Percentiles rank a stretch among this genome's conserved stretches.
phyloP scores from a whole-genome alignment of 2,113 vertebrate genomes.

The Chaetodon auriga region DNA sequence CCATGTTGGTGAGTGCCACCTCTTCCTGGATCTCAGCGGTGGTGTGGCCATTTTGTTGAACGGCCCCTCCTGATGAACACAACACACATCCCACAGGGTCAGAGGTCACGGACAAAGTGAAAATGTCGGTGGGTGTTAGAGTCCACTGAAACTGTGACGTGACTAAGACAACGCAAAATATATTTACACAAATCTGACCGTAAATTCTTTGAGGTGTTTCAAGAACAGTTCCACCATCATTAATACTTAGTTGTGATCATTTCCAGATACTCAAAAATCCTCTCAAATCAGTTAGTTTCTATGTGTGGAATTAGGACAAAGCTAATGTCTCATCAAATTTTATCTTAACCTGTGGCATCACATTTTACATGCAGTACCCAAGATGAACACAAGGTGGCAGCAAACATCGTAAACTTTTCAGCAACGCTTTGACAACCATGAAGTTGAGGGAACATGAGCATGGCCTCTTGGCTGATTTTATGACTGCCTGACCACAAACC shows the following conservation, averaged over 20 bases:
- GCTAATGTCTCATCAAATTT: background rate
- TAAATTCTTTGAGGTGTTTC: background rate
- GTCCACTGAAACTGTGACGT: background rate
- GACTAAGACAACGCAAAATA: background rate
- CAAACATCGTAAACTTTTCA: constrained; percentile 29
- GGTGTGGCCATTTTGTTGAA: constrained; percentile 94
- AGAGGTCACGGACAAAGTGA: background rate
- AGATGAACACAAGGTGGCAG: constrained; percentile 72
- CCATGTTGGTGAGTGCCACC: constrained; percentile 91
- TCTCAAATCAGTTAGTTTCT: background rate
- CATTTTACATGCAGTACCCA: constrained; percentile 20
- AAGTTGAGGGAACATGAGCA: background rate
- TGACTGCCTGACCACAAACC: background rate
- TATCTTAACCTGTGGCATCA: too few species aligned
- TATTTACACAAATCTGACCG: background rate
- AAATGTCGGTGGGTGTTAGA: background rate
- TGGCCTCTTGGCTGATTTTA: background rate
- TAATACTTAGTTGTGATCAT: background rate
- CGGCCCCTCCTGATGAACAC: constrained; percentile 85
- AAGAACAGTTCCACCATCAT: background rate
- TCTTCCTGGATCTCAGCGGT: constrained; percentile 95
- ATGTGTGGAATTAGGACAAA: background rate
- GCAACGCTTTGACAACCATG: background rate
- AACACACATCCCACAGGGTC: constrained; percentile 15
- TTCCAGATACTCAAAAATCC: background rate